phyloP scores from a whole-genome alignment of 2,113 vertebrate genomes.

The Coturnix japonica region DNA sequence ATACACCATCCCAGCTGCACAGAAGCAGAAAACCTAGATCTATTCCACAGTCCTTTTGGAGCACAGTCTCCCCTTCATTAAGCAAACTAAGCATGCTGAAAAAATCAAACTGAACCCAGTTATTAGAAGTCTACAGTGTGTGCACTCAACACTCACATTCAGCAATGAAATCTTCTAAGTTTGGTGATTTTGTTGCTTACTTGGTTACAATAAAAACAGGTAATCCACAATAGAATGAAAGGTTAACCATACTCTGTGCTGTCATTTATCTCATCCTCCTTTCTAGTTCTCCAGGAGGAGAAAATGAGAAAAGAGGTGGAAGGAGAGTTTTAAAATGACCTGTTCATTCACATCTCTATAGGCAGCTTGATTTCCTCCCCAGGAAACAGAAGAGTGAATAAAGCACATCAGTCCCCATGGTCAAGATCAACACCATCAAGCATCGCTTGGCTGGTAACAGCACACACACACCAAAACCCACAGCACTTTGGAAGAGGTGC shows the following conservation, averaged over 20 bases:
- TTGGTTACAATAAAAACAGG: not conserved
- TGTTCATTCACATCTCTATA: not conserved
- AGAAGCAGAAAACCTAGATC: not conserved
- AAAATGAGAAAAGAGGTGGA: rapidly evolving
- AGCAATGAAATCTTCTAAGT: not conserved
- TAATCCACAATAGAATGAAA: not conserved
- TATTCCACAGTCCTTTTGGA: not conserved
- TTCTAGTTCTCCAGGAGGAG: not conserved
- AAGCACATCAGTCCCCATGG: not conserved
- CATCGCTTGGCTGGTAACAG: not conserved
- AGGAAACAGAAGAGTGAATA: not conserved
- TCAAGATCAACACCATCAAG: not conserved
- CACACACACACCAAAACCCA: not conserved
- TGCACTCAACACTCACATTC: not conserved
- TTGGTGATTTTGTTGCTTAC: not conserved
- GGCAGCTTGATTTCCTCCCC: not conserved
- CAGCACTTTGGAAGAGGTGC: not conserved
- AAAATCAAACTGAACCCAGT: not conserved
- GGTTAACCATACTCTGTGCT: not conserved
- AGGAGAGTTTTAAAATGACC: not conserved
- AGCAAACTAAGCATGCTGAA: constrained; percentile 8
- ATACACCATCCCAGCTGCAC: not conserved
- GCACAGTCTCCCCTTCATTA: constrained; percentile 1
- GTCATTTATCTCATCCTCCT: not conserved
- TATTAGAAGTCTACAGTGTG: not conserved